Evolutionary conservation across 1,140 invertebrate species (phyloP).

Genomic region (Gonatopus flavifemur): DNA sequence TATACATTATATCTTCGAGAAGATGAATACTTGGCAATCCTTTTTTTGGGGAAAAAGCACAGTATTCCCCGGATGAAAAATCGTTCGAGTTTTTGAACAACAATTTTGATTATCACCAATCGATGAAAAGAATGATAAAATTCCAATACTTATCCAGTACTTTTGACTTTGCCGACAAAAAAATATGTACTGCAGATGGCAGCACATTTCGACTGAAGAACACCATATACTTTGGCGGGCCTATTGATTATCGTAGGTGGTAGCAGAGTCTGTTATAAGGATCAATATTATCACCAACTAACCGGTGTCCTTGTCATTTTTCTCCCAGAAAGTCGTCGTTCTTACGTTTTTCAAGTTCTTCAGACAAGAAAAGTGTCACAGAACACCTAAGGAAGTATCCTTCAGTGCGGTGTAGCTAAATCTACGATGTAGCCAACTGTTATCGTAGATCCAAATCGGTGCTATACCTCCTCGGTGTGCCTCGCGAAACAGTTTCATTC

Average conservation of each 20-base stretch:
- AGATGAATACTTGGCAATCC: too few relatives aligned
- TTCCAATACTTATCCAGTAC: too few relatives aligned
- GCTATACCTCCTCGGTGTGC: too few relatives aligned
- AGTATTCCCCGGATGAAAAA: too few relatives aligned
- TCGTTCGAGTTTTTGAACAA: too few relatives aligned
- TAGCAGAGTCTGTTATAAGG: constrained; percentile 45
- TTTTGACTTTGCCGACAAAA: constrained; percentile 9
- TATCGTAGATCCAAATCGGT: too few relatives aligned
- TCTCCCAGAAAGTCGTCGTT: constrained; percentile 26
- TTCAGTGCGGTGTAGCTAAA: background rate
- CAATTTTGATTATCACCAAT: too few relatives aligned
- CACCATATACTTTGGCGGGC: background rate
- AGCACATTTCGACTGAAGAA: constrained; percentile 34
- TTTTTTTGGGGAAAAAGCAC: too few relatives aligned
- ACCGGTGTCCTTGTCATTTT: constrained; percentile 36
- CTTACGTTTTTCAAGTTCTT: too few relatives aligned
- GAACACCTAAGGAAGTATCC: background rate
- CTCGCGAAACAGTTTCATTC: too few relatives aligned
- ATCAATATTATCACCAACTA: constrained; percentile 49
- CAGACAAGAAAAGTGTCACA: background rate
- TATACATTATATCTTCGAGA: too few relatives aligned
- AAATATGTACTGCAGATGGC: constrained; percentile 23
- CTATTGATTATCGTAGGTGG: constrained; percentile 55
- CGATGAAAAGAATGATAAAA: too few relatives aligned
- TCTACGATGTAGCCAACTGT: constrained; percentile 24